Conservation (phyloP, 1,140 invertebrate species). For the Amphibalanus amphitrite region DNA sequence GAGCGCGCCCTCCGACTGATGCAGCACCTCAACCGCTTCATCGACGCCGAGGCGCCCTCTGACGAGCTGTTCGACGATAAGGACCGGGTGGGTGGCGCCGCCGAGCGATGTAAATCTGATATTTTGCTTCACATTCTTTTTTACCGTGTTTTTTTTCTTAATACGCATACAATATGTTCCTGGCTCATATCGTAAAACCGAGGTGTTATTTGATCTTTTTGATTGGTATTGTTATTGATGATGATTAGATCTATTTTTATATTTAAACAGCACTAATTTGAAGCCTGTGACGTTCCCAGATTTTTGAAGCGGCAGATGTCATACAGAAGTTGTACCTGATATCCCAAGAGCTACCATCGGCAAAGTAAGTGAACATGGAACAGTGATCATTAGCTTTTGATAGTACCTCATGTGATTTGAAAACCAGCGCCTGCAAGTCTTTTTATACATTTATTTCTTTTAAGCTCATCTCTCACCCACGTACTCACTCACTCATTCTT, state of each 20-base stretch:
- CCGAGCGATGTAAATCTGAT: no score
- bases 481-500: no score
- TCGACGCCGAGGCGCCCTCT: conserved; percentile 63
- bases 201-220: not conserved
- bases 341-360: conserved; percentile 74
- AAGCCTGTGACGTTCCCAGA: conserved; percentile 9
- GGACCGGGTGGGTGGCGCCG: conserved; percentile 52
- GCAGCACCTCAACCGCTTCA: conserved; percentile 82
- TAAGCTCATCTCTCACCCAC: no score
- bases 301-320: conserved; percentile 88
- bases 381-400: no score
- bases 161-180: conserved; percentile 19
- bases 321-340: conserved; percentile 94
- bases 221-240: not conserved
- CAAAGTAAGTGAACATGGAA: no score
- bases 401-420: no score
- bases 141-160: conserved; percentile 4
- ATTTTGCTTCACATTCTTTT: not conserved
- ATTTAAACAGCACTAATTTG: not conserved
- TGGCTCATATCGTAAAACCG: not conserved
- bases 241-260: not conserved
- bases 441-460: no score
- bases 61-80: conserved; percentile 77
- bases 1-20: conserved; percentile 88
- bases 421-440: no score